Evolutionary conservation across 1,140 invertebrate genomes (phyloP).

Genomic region (Stenopsyche tienmushanensis): DNA sequence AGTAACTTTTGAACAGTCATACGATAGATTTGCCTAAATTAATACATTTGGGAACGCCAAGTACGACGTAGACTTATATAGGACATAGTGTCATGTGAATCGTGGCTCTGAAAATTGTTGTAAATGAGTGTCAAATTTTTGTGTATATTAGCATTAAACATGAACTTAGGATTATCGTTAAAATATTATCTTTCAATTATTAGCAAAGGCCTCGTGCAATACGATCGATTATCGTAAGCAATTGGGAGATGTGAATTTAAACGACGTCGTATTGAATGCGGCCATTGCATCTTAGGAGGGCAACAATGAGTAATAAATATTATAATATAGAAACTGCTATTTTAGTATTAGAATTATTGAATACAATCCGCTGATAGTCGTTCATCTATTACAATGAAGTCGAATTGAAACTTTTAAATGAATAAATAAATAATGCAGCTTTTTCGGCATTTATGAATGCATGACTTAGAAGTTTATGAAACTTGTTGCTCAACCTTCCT

Average conservation of each 20-base stretch:
- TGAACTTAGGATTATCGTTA: slow-evolving; percentile 1
- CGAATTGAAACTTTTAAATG: too few relatives aligned
- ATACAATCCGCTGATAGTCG: too few relatives aligned
- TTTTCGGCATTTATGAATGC: too few relatives aligned
- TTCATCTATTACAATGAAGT: too few relatives aligned
- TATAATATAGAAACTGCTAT: background rate
- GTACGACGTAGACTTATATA: background rate
- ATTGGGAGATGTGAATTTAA: background rate
- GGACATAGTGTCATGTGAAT: background rate
- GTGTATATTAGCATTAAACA: slow-evolving; percentile 15
- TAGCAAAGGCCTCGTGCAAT: slow-evolving; percentile 4
- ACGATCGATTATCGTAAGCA: slow-evolving; percentile 3
- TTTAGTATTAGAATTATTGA: too few relatives aligned
- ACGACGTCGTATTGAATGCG: slow-evolving; percentile 7
- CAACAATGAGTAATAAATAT: slow-evolving; percentile 6
- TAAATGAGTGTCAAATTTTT: slow-evolving; percentile 26
- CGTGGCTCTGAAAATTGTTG: slow-evolving; percentile 1
- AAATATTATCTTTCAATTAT: slow-evolving; percentile 2
- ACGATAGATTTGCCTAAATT: slow-evolving; percentile 33
- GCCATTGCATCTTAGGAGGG: slow-evolving; percentile 8
- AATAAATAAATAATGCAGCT: too few relatives aligned
- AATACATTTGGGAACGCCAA: slow-evolving; percentile 11
- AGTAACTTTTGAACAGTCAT: slow-evolving; percentile 54
- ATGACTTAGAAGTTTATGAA: too few relatives aligned
- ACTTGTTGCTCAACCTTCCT: slow-evolving; percentile 11